Conservation (phyloP, 1,140 invertebrate species). For the Watersipora subatra region DNA sequence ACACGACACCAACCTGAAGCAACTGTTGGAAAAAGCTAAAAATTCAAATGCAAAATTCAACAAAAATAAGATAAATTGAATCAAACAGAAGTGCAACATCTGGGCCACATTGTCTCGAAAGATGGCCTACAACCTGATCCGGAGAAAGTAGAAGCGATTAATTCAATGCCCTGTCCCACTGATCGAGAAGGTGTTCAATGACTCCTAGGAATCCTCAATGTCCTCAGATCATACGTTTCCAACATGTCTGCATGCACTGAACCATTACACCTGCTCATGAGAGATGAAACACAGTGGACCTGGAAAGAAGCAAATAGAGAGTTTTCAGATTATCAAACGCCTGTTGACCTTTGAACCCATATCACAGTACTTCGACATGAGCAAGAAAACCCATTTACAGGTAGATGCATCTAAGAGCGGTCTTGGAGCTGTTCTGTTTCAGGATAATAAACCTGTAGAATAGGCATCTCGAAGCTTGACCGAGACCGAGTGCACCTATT, state of each 20-base stretch:
- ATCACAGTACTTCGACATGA: conserved; percentile 17
- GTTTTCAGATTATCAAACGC: conserved; percentile 14
- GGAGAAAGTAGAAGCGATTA: conserved; percentile 32
- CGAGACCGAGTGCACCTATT: conserved; percentile 37
- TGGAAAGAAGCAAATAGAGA: conserved; percentile 10
- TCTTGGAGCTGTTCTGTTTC: conserved; percentile 36
- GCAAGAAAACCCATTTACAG: conserved; percentile 15
- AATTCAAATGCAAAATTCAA: conserved; percentile 32
- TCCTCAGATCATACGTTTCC: background rate
- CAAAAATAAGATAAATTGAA: conserved; percentile 18
- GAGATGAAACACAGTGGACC: conserved; percentile 23
- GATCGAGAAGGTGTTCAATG: conserved; percentile 13
- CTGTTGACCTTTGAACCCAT: conserved; percentile 13
- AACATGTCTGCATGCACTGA: background rate
- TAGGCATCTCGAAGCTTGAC: conserved; percentile 39
- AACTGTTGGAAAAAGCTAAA: conserved; percentile 25
- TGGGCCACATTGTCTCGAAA: conserved; percentile 19
- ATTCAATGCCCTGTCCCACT: conserved; percentile 4
- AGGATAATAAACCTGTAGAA: conserved; percentile 37
- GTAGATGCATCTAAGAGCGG: conserved; percentile 21
- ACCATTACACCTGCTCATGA: conserved; percentile 29
- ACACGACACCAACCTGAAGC: no score
- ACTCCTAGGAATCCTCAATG: conserved; percentile 15
- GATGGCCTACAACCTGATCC: conserved; percentile 30
- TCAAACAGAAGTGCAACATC: conserved; percentile 3